phyloP scores from a whole-genome alignment of 2,888 invertebrate genomes.

The Lithophane leautieri region DNA sequence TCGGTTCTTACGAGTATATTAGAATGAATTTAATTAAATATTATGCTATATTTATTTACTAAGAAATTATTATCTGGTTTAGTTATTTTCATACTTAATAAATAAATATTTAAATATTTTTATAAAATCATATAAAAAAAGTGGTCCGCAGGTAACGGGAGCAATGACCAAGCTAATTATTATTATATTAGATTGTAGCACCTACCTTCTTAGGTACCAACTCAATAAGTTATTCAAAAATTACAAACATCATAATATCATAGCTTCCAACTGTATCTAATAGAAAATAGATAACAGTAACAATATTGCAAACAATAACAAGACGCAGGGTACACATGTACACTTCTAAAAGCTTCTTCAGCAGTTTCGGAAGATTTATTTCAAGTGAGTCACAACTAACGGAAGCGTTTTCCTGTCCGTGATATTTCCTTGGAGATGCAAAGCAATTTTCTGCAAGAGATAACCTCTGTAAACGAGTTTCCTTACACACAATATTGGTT shows the following conservation, averaged over 20 bases:
- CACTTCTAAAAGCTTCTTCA: constrained; percentile 37
- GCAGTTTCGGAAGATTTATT: constrained; percentile 71
- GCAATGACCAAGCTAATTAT: too few relatives aligned
- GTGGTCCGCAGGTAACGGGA: too few relatives aligned
- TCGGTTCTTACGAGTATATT: too few relatives aligned
- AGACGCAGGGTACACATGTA: constrained; percentile 23
- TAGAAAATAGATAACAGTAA: constrained; percentile 3
- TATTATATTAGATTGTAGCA: too few relatives aligned
- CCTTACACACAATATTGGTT: constrained; percentile 79
- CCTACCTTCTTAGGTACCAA: neutral
- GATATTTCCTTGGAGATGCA: constrained; percentile 88
- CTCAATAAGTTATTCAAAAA: neutral
- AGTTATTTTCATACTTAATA: too few relatives aligned
- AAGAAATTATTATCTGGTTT: too few relatives aligned
- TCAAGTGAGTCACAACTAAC: constrained; percentile 79
- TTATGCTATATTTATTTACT: neutral
- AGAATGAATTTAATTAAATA: neutral
- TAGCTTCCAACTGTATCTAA: neutral
- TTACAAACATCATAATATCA: neutral
- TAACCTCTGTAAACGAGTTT: constrained; percentile 84
- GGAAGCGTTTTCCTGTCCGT: constrained; percentile 80
- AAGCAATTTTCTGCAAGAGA: constrained; percentile 88
- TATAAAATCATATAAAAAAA: too few relatives aligned
- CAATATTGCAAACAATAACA: constrained; percentile 8
- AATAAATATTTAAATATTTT: too few relatives aligned